Evolutionary conservation across 1,140 invertebrate species (phyloP).

Genomic region (Argopecten irradians): DNA sequence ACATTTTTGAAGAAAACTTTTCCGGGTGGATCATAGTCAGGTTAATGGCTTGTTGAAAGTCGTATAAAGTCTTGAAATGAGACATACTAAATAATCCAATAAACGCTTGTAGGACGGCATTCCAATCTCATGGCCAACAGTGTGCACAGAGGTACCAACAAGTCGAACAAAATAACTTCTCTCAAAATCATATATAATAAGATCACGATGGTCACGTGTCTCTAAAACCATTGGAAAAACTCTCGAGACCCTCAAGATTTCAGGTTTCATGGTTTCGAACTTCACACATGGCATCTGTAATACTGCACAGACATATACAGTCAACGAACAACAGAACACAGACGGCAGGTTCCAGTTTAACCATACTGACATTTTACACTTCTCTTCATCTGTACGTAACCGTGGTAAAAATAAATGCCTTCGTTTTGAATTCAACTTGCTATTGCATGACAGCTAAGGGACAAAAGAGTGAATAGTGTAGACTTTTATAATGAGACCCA

Average conservation of each 20-base stretch:
- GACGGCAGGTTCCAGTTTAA: background rate
- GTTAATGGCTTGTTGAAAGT: too few relatives aligned
- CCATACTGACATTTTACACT: background rate
- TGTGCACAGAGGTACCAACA: too few relatives aligned
- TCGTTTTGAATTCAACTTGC: background rate
- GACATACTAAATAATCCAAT: too few relatives aligned
- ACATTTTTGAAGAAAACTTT: too few relatives aligned
- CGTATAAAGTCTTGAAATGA: too few relatives aligned
- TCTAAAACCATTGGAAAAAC: background rate
- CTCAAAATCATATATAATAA: slow-evolving; percentile 8
- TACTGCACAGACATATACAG: background rate
- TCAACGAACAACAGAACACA: background rate
- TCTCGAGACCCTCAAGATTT: background rate
- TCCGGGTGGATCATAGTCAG: too few relatives aligned
- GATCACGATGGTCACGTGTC: background rate
- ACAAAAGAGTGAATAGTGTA: background rate
- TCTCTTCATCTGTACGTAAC: background rate
- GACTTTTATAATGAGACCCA: background rate
- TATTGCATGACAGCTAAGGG: background rate
- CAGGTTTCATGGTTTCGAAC: background rate
- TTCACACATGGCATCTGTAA: background rate
- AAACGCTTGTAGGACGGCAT: background rate
- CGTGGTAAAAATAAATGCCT: background rate
- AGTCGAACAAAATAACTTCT: background rate
- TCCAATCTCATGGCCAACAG: background rate